phyloP scores from a whole-genome alignment of 2,797 vertebrate species.

The Percopsis omiscomaycus region DNA sequence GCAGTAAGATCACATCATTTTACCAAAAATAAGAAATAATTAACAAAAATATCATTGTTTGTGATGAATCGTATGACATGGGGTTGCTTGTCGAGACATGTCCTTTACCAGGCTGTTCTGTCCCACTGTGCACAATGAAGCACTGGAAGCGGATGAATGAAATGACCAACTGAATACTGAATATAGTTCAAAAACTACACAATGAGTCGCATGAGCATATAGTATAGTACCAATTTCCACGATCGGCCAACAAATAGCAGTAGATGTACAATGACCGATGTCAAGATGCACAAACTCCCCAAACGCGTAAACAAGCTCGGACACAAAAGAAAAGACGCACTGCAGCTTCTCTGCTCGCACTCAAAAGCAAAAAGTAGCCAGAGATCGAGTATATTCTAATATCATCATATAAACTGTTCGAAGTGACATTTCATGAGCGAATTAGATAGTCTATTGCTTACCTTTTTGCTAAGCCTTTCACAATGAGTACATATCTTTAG shows the following conservation, averaged over 20 bases:
- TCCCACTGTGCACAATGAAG: slow-evolving; percentile 37
- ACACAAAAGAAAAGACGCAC: slow-evolving; percentile 67
- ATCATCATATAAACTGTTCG: background rate
- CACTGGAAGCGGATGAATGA: slow-evolving; percentile 15
- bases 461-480: slow-evolving; percentile 80
- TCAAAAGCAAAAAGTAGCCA: slow-evolving; percentile 7
- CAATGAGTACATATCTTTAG: slow-evolving; percentile 80
- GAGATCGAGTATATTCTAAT: background rate
- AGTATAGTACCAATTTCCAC: background rate
- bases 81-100: slow-evolving; percentile 65
- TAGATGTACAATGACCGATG: background rate
- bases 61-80: background rate
- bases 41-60: background rate
- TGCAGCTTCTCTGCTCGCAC: slow-evolving; percentile 46
- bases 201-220: background rate
- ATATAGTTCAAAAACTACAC: slow-evolving; percentile 17
- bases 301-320: slow-evolving; percentile 65
- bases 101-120: slow-evolving; percentile 16
- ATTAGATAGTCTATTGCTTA: slow-evolving; percentile 51
- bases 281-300: slow-evolving; percentile 30
- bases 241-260: background rate
- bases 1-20: background rate
- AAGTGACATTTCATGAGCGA: background rate
- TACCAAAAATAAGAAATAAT: background rate
- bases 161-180: slow-evolving; percentile 59